Evolutionary conservation across 2,888 invertebrate species (phyloP), one percentile per base, ranked within the genome.

Genomic region (Molorchus minor): DNA sequence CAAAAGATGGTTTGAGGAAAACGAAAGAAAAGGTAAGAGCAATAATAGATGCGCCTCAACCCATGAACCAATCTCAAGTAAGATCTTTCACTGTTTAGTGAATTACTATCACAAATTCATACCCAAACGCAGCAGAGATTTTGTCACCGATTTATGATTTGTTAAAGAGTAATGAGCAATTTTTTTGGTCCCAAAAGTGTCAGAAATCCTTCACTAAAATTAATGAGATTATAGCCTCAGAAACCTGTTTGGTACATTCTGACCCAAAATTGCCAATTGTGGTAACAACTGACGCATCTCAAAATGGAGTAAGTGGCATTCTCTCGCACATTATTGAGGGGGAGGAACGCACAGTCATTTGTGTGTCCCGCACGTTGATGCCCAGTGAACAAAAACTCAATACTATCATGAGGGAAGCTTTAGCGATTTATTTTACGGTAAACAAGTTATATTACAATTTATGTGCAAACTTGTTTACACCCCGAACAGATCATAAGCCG

Each of bases 91-190:
- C 40, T 15, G 56, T 3, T 33, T 58, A 33, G 58, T 64, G 12
- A 56, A 58, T 21, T 64, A 64, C 45, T 66, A 64, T 44, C 53
- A 47, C 7, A 54, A 51, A 21, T 64, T 66, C 46, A 57, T 66
- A 15, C n/a, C 59, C 55, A 2, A 47, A 60, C 13, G 52, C 53
- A 15, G 15, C 60, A 2, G 17, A 41, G 3, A 59, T 62, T 12
- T 45, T 58, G 43, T 17, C 51, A 25, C 58, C 67, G n/a, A 53
- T 67, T 4, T 53, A 58, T 10, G 38, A 52, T 15, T 54, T 69
- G 8, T 46, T 68, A n/a, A 56, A 58, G 51, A 59, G 36, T 41
- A 46, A 44, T 29, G n/a, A 13, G 10, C 51, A 38, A 58, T 68
- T 67, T 36, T 17, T 41, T 12, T 68, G 63, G 59, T 35, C 51